Evolutionary conservation across 2,113 vertebrate genomes (phyloP).

Genomic region (Gobius niger): DNA sequence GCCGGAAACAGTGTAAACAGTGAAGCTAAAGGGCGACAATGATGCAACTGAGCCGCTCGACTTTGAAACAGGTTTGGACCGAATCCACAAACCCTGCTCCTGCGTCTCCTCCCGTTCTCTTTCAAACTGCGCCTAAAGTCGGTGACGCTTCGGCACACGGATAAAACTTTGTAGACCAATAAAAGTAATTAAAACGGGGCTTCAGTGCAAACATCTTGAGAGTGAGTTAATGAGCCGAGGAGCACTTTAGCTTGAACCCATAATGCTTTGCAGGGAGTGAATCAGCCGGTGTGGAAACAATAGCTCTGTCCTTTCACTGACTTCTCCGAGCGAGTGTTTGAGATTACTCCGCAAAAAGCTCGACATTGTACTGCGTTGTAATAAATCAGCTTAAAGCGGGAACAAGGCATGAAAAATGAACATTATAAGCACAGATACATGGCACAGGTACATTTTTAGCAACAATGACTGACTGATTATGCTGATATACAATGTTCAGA

Average conservation of each 20-base stretch:
- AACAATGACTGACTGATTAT: neutral
- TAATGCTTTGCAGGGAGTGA: constrained; percentile 38
- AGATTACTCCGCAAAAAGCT: constrained; percentile 47
- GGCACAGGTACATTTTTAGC: neutral
- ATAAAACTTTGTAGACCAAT: neutral
- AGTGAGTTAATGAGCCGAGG: constrained; percentile 22
- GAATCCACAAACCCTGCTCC: neutral
- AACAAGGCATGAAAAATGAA: neutral
- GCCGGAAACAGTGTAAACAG: neutral
- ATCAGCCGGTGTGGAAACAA: constrained; percentile 51
- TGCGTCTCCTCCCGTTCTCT: neutral
- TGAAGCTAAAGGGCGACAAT: neutral
- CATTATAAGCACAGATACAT: no score
- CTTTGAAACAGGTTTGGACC: constrained; percentile 8
- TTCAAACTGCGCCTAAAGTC: neutral
- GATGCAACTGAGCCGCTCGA: neutral
- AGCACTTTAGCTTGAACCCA: constrained; percentile 15
- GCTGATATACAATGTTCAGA: no score
- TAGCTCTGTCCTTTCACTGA: constrained; percentile 46
- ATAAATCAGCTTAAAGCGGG: constrained; percentile 30
- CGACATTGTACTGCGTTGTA: constrained; percentile 30
- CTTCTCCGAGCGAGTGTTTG: constrained; percentile 35
- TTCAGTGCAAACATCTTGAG: constrained; percentile 9
- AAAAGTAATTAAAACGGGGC: neutral
- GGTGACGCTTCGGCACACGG: neutral